phyloP scores from a whole-genome alignment of 2,888 invertebrate genomes.

The Calliphora vomitoria region DNA sequence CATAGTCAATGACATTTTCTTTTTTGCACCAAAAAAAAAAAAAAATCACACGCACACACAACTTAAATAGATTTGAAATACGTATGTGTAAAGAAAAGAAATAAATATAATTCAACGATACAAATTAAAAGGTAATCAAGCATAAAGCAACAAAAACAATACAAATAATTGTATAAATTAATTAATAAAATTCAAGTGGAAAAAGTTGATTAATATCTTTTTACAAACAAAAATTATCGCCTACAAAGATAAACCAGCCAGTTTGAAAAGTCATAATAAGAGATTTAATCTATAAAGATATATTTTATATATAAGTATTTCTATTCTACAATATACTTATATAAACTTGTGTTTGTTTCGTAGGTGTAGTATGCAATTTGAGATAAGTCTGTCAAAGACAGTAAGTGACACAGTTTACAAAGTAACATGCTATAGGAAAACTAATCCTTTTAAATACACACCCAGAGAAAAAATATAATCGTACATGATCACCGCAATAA shows the following conservation, averaged over 20 bases:
- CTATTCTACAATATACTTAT: no score
- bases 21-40: background rate
- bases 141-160: slow-evolving; percentile 10
- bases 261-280: slow-evolving; percentile 1
- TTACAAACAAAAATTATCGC: background rate
- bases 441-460: background rate
- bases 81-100: background rate
- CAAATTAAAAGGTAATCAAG: slow-evolving; percentile 42
- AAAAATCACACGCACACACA: background rate
- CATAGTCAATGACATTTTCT: background rate
- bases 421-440: background rate
- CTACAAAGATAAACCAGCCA: background rate
- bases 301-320: no score
- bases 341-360: background rate
- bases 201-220: background rate
- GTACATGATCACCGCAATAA: no score
- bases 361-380: background rate
- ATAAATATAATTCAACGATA: background rate
- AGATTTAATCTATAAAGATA: background rate
- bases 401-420: background rate
- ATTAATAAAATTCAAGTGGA: slow-evolving; percentile 8
- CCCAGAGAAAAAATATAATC: no score
- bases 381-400: slow-evolving; percentile 12
- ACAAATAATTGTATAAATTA: slow-evolving; percentile 8
- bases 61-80: slow-evolving; percentile 27